A percentile compares a stretch with the other conserved stretches of the same genome.
Conservation (phyloP, 2,113 vertebrate species). For the Prochilodus magdalenae region DNA sequence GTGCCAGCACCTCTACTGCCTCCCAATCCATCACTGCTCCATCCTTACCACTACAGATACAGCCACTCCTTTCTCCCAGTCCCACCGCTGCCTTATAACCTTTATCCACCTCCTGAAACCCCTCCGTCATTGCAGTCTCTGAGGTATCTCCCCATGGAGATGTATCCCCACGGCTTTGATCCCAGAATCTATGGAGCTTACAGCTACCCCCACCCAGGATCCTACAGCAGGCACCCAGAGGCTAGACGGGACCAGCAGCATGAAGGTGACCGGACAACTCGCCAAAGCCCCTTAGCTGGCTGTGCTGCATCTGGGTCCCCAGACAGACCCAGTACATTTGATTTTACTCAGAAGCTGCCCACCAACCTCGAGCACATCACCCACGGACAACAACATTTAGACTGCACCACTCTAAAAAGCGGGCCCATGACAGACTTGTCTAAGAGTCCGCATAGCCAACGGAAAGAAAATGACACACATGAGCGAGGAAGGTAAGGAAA, state of each 20-base stretch:
- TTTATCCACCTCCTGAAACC: slow-evolving; percentile 82
- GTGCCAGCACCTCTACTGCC: slow-evolving; percentile 79
- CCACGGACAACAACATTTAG: slow-evolving; percentile 64
- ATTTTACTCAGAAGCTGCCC: slow-evolving; percentile 83
- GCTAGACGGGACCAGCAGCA: slow-evolving; percentile 57
- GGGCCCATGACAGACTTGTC: slow-evolving; percentile 64
- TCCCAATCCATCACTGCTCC: slow-evolving; percentile 71
- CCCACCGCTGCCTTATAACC: slow-evolving; percentile 78
- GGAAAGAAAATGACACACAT: slow-evolving; percentile 65
- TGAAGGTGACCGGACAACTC: slow-evolving; percentile 78
- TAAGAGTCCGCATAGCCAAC: slow-evolving; percentile 40
- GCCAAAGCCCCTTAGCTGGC: slow-evolving; percentile 89
- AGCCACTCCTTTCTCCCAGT: slow-evolving; percentile 80
- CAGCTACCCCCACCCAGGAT: slow-evolving; percentile 65
- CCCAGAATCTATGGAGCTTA: slow-evolving; percentile 74
- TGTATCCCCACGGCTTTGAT: slow-evolving; percentile 75
- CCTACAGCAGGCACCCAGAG: slow-evolving; percentile 69
- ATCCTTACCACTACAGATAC: slow-evolving; percentile 83
- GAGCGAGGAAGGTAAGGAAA: slow-evolving; percentile 22
- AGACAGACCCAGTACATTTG: slow-evolving; percentile 86
- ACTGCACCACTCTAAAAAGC: slow-evolving; percentile 54
- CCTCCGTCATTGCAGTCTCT: slow-evolving; percentile 59
- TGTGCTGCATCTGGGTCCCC: slow-evolving; percentile 92
- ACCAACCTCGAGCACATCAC: slow-evolving; percentile 49
- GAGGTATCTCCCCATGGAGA: slow-evolving; percentile 68